These are phyloP conservation scores for Hoplostethus mediterraneus DNA, from an alignment of 2,797 vertebrate genomes.

Conservation along the genomic window DNA sequence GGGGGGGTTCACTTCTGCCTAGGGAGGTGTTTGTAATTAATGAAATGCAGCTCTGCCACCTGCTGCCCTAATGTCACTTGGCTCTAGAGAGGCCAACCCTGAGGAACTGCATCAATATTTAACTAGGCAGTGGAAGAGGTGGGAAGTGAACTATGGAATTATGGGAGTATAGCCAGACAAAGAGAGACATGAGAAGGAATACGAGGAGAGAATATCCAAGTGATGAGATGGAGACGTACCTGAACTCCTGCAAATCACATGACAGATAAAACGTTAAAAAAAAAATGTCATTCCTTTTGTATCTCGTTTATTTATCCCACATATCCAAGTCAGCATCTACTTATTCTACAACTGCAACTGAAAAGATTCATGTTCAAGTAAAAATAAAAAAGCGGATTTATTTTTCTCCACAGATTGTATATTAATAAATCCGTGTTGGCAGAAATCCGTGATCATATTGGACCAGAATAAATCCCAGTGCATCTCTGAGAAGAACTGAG, in stretches of 20 bases:
- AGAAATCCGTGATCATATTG: constrained; percentile 30
- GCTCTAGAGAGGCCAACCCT: constrained; percentile 56
- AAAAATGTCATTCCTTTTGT: too few relatives aligned
- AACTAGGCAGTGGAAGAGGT: constrained; percentile 52
- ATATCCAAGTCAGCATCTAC: too few relatives aligned
- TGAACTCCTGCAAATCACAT: too few relatives aligned
- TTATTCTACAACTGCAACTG: too few relatives aligned
- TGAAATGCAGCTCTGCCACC: constrained; percentile 73
- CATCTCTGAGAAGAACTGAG: too few relatives aligned
- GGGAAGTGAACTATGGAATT: constrained; percentile 24
- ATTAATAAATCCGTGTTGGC: constrained; percentile 39
- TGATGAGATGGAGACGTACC: too few relatives aligned
- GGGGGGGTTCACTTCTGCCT: constrained; percentile 40
- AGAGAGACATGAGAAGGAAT: constrained; percentile 4
- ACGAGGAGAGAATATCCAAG: neutral
- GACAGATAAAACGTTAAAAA: too few relatives aligned
- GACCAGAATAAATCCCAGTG: constrained; percentile 29
- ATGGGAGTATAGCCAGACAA: neutral
- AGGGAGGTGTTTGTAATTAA: constrained; percentile 71
- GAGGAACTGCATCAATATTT: constrained; percentile 77
- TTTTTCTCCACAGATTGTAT: neutral
- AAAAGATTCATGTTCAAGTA: too few relatives aligned
- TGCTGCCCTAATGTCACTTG: constrained; percentile 79
- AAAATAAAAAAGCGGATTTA: too few relatives aligned
- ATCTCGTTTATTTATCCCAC: too few relatives aligned